Conservation (phyloP, 2,888 invertebrate genomes). For the Caenorhabditis uteleia region DNA sequence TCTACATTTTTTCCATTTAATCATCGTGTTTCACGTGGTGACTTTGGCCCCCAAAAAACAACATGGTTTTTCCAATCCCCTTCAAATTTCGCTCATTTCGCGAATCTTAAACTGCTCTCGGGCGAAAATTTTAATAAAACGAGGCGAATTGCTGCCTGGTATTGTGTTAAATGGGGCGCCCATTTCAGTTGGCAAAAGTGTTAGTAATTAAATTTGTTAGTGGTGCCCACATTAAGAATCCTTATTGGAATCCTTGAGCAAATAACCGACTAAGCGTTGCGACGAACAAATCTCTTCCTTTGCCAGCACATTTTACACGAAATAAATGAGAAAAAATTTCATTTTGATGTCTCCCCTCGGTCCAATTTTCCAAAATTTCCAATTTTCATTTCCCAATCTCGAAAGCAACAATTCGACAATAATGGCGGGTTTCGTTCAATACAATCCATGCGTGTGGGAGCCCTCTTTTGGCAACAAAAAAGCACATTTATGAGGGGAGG, state of each 20-base stretch:
- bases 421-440: no score
- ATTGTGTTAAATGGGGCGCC: conserved; percentile 52
- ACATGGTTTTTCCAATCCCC: neutral
- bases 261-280: no score
- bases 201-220: conserved; percentile 57
- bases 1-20: neutral
- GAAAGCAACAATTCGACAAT: no score
- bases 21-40: neutral
- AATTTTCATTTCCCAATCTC: no score
- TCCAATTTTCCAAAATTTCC: no score
- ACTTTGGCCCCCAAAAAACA: neutral
- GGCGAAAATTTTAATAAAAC: conserved; percentile 3
- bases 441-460: no score
- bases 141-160: conserved; percentile 3
- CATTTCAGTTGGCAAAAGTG: conserved; percentile 40
- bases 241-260: conserved; percentile 45
- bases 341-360: no score
- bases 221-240: conserved; percentile 25
- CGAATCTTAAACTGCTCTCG: neutral
- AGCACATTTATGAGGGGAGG: no score
- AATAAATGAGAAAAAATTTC: no score
- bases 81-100: neutral
- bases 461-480: no score
- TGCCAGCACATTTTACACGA: no score
- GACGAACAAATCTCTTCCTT: no score